Percentiles rank a stretch among this genome's conserved stretches.
These are phyloP conservation scores for Chaenogobius annularis DNA, from an alignment of 2,113 vertebrate genomes.

Conservation along the genomic window DNA sequence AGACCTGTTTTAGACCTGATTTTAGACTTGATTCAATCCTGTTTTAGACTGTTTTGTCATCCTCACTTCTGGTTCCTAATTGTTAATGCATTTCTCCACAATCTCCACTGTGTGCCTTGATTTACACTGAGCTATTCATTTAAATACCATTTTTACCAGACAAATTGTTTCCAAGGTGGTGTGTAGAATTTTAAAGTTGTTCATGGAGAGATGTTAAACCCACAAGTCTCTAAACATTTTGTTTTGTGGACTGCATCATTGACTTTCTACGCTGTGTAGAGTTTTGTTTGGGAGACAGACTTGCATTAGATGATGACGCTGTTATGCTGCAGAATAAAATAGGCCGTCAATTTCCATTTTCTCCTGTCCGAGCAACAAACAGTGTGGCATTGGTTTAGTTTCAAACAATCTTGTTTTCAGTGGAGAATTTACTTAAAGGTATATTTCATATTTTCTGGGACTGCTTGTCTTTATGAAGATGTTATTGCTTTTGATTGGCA, in stretches of 20 bases:
- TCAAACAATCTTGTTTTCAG: not conserved
- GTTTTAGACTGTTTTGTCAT: not conserved
- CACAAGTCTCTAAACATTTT: slow-evolving; percentile 12
- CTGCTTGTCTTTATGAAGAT: too few relatives aligned
- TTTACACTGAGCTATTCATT: not conserved
- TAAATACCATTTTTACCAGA: not conserved
- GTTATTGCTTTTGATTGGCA: too few relatives aligned
- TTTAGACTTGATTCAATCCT: not conserved
- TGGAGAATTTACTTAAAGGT: too few relatives aligned
- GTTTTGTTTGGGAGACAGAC: slow-evolving; percentile 7
- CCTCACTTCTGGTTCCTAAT: not conserved
- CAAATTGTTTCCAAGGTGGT: not conserved
- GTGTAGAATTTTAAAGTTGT: not conserved
- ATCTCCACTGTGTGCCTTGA: not conserved
- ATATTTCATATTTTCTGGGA: too few relatives aligned
- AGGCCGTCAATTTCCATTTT: not conserved
- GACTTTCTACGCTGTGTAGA: not conserved
- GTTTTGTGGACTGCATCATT: slow-evolving; percentile 21
- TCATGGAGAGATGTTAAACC: not conserved
- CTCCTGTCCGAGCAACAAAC: not conserved
- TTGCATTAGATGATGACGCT: not conserved
- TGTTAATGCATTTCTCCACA: not conserved
- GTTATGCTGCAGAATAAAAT: slow-evolving; percentile 4
- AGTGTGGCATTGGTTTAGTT: not conserved
- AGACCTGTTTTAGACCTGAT: not conserved